Conservation (phyloP, 2,797 vertebrate genomes). For the Coilia nasus region DNA sequence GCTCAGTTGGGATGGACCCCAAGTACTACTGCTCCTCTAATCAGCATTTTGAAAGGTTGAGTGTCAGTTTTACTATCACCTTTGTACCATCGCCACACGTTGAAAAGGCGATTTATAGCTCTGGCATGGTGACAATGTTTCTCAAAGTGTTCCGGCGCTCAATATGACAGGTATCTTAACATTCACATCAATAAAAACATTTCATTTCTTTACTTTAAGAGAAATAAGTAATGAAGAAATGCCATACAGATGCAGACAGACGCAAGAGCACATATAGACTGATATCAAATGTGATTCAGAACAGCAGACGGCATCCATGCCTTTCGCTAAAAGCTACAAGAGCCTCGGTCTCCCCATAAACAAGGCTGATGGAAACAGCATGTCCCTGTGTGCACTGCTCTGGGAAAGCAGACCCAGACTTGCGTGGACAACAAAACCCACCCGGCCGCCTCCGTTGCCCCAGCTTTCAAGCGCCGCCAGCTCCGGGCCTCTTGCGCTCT, state of each 20-base stretch:
- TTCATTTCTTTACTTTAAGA: neutral
- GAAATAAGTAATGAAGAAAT: neutral
- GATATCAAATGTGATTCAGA: constrained; percentile 60
- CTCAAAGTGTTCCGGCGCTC: neutral
- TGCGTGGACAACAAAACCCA: constrained; percentile 48
- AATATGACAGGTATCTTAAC: neutral
- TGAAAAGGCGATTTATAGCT: neutral
- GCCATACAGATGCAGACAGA: constrained; percentile 1
- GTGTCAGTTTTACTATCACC: neutral
- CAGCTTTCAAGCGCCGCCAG: neutral
- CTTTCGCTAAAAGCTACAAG: constrained; percentile 51
- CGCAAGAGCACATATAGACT: constrained; percentile 48
- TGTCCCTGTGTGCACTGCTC: constrained; percentile 38
- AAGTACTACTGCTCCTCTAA: neutral
- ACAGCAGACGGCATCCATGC: constrained; percentile 52
- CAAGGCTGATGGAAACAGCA: constrained; percentile 68
- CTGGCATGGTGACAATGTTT: neutral
- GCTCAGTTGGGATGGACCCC: neutral
- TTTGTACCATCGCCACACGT: neutral
- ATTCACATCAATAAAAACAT: constrained; percentile 4
- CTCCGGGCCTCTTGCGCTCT: neutral
- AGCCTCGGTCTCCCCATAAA: constrained; percentile 59
- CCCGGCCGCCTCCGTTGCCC: neutral
- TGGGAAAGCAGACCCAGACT: constrained; percentile 59
- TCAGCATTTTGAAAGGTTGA: neutral